Evolutionary conservation across 1,140 invertebrate genomes (phyloP).

Genomic region (Choristoneura fumiferana): DNA sequence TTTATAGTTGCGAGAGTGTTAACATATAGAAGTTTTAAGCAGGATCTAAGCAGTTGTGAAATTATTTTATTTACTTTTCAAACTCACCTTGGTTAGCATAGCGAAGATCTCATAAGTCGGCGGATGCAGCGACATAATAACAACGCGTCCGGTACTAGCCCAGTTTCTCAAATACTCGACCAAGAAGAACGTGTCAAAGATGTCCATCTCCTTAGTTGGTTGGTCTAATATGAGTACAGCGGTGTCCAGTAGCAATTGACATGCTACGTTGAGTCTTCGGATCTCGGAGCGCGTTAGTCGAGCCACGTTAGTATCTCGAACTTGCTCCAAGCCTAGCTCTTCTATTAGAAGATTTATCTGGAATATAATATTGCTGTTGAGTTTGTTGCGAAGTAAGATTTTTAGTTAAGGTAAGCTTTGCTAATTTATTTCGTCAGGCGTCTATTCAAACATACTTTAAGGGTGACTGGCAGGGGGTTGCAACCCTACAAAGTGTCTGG

Average conservation of each 20-base stretch:
- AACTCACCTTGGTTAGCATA: slow-evolving; percentile 87
- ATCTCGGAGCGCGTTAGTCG: slow-evolving; percentile 92
- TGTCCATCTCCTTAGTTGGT: slow-evolving; percentile 95
- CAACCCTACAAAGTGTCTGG: no score
- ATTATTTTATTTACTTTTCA: no score
- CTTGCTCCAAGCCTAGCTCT: slow-evolving; percentile 92
- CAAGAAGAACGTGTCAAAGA: slow-evolving; percentile 97
- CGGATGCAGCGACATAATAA: slow-evolving; percentile 95
- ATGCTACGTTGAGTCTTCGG: slow-evolving; percentile 91
- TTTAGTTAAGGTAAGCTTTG: no score
- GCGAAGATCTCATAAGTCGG: slow-evolving; percentile 97
- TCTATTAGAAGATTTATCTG: slow-evolving; percentile 92
- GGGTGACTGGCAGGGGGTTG: no score
- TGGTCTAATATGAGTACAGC: slow-evolving; percentile 93
- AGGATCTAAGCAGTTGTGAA: no score
- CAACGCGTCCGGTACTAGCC: slow-evolving; percentile 90
- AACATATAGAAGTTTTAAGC: no score
- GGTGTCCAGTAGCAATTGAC: slow-evolving; percentile 90
- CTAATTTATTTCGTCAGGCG: no score
- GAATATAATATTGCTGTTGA: slow-evolving; percentile 28
- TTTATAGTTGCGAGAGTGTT: no score
- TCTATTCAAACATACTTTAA: no score
- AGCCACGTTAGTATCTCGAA: slow-evolving; percentile 87
- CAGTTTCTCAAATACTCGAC: slow-evolving; percentile 96
- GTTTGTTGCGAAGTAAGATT: no score